Conservation (phyloP, 2,888 invertebrate species). For the Pelosia muscerda region DNA sequence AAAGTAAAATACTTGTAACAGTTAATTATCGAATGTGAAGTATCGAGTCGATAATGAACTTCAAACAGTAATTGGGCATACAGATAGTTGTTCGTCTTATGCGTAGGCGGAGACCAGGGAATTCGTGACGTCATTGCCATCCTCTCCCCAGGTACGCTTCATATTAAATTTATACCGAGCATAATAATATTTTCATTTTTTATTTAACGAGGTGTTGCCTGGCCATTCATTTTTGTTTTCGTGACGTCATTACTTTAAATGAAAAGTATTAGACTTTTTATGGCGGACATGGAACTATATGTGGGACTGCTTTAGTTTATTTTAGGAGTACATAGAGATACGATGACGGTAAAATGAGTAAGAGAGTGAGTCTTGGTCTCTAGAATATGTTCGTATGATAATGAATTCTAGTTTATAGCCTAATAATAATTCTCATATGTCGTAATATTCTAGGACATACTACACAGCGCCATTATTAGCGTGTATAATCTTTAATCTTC, state of each 20-base stretch:
- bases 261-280: constrained; percentile 22
- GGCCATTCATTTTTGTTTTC: constrained; percentile 22
- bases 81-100: constrained; percentile 36
- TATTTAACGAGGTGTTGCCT: constrained; percentile 41
- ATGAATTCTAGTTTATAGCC: too few species aligned
- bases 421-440: too few species aligned
- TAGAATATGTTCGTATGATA: too few species aligned
- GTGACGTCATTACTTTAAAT: constrained; percentile 13
- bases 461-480: too few species aligned
- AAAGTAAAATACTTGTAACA: not conserved
- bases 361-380: not conserved
- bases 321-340: not conserved
- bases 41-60: constrained; percentile 42
- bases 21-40: not conserved
- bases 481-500: too few species aligned
- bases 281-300: not conserved
- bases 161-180: constrained; percentile 55
- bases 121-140: constrained; percentile 57
- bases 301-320: not conserved
- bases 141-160: constrained; percentile 52
- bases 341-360: not conserved
- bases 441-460: too few species aligned
- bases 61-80: constrained; percentile 49
- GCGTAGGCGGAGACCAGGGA: constrained; percentile 38
- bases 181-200: constrained; percentile 47